Evolutionary conservation across 2,797 vertebrate genomes (phyloP).

Genomic region (Rallus crepitans): DNA sequence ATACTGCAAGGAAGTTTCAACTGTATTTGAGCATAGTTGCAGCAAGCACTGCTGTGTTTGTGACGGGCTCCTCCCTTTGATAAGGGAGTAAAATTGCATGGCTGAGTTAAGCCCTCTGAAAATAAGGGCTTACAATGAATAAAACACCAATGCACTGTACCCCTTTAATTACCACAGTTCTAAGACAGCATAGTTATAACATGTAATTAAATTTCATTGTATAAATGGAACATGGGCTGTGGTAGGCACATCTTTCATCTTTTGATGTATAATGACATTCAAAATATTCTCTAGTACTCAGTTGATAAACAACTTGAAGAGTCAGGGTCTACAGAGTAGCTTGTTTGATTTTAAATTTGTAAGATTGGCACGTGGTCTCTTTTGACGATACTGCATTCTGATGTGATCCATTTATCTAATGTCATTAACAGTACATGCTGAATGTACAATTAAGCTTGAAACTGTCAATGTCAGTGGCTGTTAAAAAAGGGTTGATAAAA

Average conservation of each 20-base stretch:
- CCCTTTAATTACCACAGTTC: conserved; percentile 61
- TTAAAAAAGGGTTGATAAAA: conserved; percentile 70
- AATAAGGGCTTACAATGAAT: conserved; percentile 54
- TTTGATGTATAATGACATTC: conserved; percentile 81
- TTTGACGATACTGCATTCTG: conserved; percentile 68
- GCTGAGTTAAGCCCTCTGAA: conserved; percentile 46
- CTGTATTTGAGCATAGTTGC: neutral
- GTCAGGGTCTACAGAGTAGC: conserved; percentile 68
- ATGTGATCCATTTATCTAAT: conserved; percentile 76
- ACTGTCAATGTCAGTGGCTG: conserved; percentile 71
- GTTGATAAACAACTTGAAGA: conserved; percentile 78
- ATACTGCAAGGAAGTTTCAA: neutral
- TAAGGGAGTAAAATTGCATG: conserved; percentile 45
- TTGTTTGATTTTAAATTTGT: conserved; percentile 77
- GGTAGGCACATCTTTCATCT: conserved; percentile 73
- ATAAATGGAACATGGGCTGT: conserved; percentile 73
- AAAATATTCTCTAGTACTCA: conserved; percentile 76
- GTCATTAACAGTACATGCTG: conserved; percentile 75
- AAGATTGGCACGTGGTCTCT: conserved; percentile 70
- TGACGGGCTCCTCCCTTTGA: conserved; percentile 25
- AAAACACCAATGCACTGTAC: conserved; percentile 45
- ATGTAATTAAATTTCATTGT: conserved; percentile 77
- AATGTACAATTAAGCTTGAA: conserved; percentile 77
- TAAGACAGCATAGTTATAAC: conserved; percentile 67
- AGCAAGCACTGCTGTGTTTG: neutral